Evolutionary conservation across 2,888 invertebrate genomes (phyloP), one percentile per base, ranked within the genome.

Genomic region (Emesis russula): DNA sequence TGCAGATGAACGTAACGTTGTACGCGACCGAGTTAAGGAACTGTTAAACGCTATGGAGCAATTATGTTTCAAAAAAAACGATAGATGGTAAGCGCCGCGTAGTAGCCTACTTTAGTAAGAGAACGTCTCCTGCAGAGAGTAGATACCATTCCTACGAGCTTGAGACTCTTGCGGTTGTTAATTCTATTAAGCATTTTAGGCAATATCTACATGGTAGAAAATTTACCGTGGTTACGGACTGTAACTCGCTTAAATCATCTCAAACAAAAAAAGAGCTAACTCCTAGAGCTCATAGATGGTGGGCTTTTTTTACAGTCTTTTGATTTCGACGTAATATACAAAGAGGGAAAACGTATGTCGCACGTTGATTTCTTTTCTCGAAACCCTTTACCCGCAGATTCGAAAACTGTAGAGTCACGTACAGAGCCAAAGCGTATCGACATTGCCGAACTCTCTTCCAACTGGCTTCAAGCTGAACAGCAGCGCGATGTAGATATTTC

Each of bases 221-320:
- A 38, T 92, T 93, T 77, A 83, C 41, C 0, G 82, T 91, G 2
- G 71, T 92, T 4, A 92, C 94, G 5, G 90, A 95, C 41, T 96
- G 95, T 58, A 95, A 95, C n/a, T 92, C 95, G 0, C 38, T 96
- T 0, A 95, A 95, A 84, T 92, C 95, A 0, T 95, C 95, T 0
- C 86, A 90, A 44, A 87, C 90, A 9, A 95, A 95, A 58, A 74
- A 88, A 77, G 95, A 95, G 0, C 31, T 96, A 0, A 53, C 94
- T 0, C 95, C 95, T 0, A 53, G 95, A 0, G 85, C 95, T 1
- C 93, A 95, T 74, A 38, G 95, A 3, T 95, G 95, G 95, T 96
- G 95, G 95, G 89, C 94, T 0, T 95, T 66, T n/a, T 58, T 36
- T 95, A 0, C 94, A 95, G 78, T 92, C 93, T 38, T 95, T 81